Conservation (phyloP, 2,888 invertebrate species). For the Erebia epiphron region DNA sequence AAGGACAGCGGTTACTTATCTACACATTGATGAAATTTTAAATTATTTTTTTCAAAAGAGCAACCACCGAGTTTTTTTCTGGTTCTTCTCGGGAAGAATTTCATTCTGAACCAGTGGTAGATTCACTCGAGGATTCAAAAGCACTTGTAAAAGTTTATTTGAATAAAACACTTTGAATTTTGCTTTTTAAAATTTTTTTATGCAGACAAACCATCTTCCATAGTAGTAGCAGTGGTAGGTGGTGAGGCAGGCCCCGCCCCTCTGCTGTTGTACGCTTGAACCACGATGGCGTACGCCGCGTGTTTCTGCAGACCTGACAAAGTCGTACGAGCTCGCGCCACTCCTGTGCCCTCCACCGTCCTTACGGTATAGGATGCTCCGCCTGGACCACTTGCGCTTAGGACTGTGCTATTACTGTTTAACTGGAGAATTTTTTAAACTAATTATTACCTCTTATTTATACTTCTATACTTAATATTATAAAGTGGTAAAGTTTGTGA, state of each 20-base stretch:
- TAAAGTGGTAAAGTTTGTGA: too few relatives aligned
- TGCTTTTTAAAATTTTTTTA: background rate
- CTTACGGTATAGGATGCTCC: slow-evolving; percentile 87
- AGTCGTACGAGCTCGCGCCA: slow-evolving; percentile 85
- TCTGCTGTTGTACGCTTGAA: slow-evolving; percentile 93
- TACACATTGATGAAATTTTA: too few relatives aligned
- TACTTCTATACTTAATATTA: too few relatives aligned
- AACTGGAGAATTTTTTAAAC: slow-evolving; percentile 51
- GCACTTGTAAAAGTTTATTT: too few relatives aligned
- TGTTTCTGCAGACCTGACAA: slow-evolving; percentile 89
- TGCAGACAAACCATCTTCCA: slow-evolving; percentile 84
- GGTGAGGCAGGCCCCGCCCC: slow-evolving; percentile 93
- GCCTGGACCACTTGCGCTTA: slow-evolving; percentile 74
- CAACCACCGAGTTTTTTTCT: too few relatives aligned
- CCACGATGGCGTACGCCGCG: slow-evolving; percentile 91
- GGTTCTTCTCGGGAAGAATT: too few relatives aligned
- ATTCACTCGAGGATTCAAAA: too few relatives aligned
- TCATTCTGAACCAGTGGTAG: too few relatives aligned
- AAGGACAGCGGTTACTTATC: too few relatives aligned
- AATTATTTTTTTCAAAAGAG: too few relatives aligned
- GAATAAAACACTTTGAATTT: too few relatives aligned
- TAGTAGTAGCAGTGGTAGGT: slow-evolving; percentile 89
- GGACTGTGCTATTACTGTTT: slow-evolving; percentile 72
- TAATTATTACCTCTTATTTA: background rate
- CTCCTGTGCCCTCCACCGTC: slow-evolving; percentile 90